Conservation (phyloP, 2,888 invertebrate genomes). For the Helicoverpa assulta region DNA sequence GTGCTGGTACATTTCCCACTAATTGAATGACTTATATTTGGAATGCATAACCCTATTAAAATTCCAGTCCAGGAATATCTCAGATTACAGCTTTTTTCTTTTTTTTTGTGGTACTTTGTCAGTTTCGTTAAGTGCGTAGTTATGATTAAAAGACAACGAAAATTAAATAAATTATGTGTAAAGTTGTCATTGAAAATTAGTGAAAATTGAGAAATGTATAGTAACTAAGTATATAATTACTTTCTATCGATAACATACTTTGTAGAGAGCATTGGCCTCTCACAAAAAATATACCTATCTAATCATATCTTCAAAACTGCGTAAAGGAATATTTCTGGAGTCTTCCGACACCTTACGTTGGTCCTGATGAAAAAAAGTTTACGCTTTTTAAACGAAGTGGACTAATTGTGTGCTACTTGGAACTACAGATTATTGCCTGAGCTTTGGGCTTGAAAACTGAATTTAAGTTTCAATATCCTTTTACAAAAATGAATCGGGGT, state of each 20-base stretch:
- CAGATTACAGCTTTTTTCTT: not conserved
- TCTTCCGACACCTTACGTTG: too few species aligned
- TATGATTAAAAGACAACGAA: too few species aligned
- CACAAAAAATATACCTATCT: not conserved
- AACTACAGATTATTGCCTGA: constrained; percentile 1
- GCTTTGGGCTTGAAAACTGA: constrained; percentile 14
- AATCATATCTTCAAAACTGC: not conserved
- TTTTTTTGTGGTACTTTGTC: too few species aligned
- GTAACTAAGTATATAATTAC: not conserved
- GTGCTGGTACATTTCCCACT: constrained; percentile 38
- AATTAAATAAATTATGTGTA: too few species aligned
- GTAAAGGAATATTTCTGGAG: not conserved
- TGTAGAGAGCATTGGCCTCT: not conserved
- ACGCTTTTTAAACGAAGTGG: too few species aligned
- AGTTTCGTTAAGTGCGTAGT: not conserved
- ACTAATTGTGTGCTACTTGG: too few species aligned
- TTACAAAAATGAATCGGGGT: not conserved
- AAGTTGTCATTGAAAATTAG: too few species aligned
- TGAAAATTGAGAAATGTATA: too few species aligned
- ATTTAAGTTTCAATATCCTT: constrained; percentile 26
- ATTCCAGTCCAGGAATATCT: constrained; percentile 30
- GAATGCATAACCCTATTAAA: constrained; percentile 40
- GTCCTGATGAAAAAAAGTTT: too few species aligned
- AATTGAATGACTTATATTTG: constrained; percentile 25
- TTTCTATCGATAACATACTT: not conserved